Conservation (phyloP, 2,888 invertebrate species). For the Mesoligia furuncula region DNA sequence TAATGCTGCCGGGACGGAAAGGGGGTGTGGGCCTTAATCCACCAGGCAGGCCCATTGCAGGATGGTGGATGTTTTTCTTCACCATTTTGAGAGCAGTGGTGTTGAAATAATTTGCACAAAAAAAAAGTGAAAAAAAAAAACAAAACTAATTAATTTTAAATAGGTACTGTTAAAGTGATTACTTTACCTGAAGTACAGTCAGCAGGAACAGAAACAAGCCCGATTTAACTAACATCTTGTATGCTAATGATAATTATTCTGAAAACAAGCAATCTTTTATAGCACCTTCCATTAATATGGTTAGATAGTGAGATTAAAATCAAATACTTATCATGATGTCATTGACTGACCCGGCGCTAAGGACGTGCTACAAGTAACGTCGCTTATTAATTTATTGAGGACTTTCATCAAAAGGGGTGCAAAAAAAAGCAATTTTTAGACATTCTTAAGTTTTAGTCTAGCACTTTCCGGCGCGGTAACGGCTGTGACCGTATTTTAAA, state of each 20-base stretch:
- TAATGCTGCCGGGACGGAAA: no score
- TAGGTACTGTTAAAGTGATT: neutral
- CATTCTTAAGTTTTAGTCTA: neutral
- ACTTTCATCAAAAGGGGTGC: neutral
- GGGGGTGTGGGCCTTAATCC: no score
- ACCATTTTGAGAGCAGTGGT: neutral
- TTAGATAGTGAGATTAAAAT: neutral
- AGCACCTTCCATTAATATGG: neutral
- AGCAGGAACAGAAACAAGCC: neutral
- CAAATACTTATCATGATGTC: neutral
- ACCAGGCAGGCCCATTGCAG: no score
- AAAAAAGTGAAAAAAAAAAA: neutral
- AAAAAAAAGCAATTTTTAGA: neutral
- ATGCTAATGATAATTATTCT: neutral
- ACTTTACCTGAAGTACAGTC: constrained; percentile 6
- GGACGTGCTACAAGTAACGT: neutral
- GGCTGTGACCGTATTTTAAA: no score
- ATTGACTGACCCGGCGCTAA: neutral
- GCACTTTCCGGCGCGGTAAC: neutral
- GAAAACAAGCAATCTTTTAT: neutral
- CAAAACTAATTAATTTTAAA: neutral
- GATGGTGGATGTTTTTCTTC: neutral
- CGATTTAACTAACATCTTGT: constrained; percentile 4
- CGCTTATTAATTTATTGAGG: neutral
- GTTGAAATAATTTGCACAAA: neutral